A percentile compares a stretch with the other conserved stretches of the same genome.
Evolutionary conservation across 1,140 invertebrate genomes (phyloP).

Genomic region (Habropoda laboriosa): DNA sequence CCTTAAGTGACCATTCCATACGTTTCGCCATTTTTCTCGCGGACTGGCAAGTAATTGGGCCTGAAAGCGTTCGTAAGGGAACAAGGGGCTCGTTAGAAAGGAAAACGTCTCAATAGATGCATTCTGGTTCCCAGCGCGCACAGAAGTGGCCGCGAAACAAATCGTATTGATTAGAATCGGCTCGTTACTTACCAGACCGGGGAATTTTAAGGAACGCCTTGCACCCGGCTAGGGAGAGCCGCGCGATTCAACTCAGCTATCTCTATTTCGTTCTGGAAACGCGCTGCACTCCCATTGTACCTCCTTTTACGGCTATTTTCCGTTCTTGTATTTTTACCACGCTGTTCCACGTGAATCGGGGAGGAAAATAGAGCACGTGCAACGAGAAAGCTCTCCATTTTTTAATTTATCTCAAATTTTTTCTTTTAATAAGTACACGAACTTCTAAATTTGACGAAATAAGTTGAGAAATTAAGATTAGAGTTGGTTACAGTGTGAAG

Average conservation of each 20-base stretch:
- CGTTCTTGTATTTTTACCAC: neutral
- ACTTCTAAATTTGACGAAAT: no score
- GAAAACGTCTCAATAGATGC: slow-evolving; percentile 44
- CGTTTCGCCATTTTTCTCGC: neutral
- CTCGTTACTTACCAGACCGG: slow-evolving; percentile 51
- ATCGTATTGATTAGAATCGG: slow-evolving; percentile 67
- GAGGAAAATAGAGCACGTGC: no score
- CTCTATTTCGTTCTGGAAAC: slow-evolving; percentile 11
- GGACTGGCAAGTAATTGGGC: neutral
- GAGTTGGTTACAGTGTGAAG: no score
- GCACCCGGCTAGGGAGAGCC: slow-evolving; percentile 31
- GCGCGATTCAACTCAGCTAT: slow-evolving; percentile 51
- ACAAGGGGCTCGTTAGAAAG: slow-evolving; percentile 49
- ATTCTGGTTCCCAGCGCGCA: slow-evolving; percentile 16
- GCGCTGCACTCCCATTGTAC: neutral
- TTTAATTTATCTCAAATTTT: neutral
- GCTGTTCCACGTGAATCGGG: no score
- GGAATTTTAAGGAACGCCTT: slow-evolving; percentile 57
- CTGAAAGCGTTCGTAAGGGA: neutral
- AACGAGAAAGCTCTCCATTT: no score
- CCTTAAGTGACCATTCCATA: neutral
- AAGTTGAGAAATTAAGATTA: no score
- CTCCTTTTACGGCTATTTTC: neutral
- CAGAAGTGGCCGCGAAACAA: slow-evolving; percentile 57
- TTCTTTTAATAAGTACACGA: no score